These are phyloP conservation scores for Onychostruthus taczanowskii DNA, from an alignment of 2,113 vertebrate species.

Conservation along the genomic window DNA sequence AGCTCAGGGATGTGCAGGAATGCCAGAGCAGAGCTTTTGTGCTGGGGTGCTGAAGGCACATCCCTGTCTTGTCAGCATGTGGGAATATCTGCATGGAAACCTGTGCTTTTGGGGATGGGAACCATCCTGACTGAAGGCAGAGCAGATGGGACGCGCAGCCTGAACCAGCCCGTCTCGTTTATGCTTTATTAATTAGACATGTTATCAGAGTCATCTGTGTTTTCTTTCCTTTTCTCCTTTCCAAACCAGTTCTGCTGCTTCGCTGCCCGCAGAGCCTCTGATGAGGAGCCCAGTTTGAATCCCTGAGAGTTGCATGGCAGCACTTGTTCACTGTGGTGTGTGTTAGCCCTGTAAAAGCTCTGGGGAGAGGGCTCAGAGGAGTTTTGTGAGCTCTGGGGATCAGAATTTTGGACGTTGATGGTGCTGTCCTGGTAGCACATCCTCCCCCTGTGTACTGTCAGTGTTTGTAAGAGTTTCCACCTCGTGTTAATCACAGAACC, in stretches of 20 bases:
- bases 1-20: rapidly evolving
- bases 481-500: neutral
- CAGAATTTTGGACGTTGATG: neutral
- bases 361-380: neutral
- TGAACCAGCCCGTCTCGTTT: conserved; percentile 33
- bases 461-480: neutral
- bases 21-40: rapidly evolving
- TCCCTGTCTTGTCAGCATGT: neutral
- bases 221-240: conserved; percentile 44
- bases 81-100: neutral
- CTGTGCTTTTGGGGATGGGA: neutral
- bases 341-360: rapidly evolving
- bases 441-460: rapidly evolving
- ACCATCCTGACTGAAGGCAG: neutral
- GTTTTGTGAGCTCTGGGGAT: neutral
- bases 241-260: conserved; percentile 57
- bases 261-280: neutral
- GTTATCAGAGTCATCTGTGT: conserved; percentile 43
- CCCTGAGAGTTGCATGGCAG: neutral
- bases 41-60: neutral
- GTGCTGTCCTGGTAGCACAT: neutral
- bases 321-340: neutral
- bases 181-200: conserved; percentile 24
- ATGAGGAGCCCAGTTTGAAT: neutral
- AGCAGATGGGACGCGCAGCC: neutral